Evolutionary conservation across 2,113 vertebrate genomes (phyloP).

Genomic region (Trachemys scripta): DNA sequence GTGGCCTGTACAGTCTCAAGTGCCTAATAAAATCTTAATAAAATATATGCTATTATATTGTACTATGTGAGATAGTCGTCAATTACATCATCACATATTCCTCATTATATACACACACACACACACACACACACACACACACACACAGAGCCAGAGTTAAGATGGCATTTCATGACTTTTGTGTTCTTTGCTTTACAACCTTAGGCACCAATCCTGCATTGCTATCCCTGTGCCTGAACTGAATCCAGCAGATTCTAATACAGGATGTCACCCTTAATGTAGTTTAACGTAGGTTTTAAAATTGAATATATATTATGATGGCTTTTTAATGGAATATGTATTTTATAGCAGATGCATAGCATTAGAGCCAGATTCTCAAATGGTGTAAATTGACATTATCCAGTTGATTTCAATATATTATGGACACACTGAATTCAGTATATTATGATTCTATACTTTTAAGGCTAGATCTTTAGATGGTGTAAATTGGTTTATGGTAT

Average conservation of each 20-base stretch:
- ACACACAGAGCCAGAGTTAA: not conserved
- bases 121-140: too few relatives aligned
- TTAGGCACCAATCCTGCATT: not conserved
- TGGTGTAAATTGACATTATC: not conserved
- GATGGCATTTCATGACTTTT: rapidly evolving
- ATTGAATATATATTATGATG: not conserved
- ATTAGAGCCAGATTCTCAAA: not conserved
- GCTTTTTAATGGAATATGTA: not conserved
- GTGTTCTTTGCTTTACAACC: not conserved
- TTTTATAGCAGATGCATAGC: not conserved
- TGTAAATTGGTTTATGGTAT: not conserved
- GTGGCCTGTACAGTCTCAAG: not conserved
- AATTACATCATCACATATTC: not conserved
- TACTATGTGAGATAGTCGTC: not conserved
- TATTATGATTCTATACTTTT: not conserved
- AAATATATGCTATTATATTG: not conserved
- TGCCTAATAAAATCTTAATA: not conserved
- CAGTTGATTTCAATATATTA: constrained; percentile 24
- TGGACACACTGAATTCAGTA: rapidly evolving
- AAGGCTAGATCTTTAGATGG: not conserved
- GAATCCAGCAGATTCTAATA: not conserved
- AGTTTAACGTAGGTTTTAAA: not conserved
- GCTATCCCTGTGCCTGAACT: too few relatives aligned
- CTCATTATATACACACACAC: not conserved
- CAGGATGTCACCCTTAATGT: not conserved